Percentiles rank a stretch among this genome's conserved stretches.
phyloP scores from a whole-genome alignment of 1,140 invertebrate species.

The Microplitis mediator region DNA sequence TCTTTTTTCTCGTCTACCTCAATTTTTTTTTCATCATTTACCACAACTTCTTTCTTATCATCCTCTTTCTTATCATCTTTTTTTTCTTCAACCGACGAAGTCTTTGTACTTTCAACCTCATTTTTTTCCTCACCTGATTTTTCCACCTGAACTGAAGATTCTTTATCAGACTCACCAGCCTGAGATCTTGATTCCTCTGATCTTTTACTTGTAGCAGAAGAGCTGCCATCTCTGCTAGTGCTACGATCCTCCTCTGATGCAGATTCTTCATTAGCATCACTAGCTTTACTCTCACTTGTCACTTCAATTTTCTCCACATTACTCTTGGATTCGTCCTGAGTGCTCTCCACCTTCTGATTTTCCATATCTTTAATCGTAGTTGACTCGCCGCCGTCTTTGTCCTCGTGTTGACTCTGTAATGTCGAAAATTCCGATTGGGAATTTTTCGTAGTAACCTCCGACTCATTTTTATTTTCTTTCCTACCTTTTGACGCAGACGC shows the following conservation, averaged over 20 bases:
- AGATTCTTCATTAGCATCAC: background rate
- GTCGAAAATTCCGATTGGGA: slow-evolving; percentile 29
- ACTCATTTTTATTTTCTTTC: slow-evolving; percentile 27
- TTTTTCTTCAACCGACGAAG: background rate
- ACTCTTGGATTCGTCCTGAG: background rate
- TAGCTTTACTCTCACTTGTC: background rate
- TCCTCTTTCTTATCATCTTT: background rate
- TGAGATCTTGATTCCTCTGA: slow-evolving; percentile 38
- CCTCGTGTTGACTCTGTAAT: slow-evolving; percentile 39
- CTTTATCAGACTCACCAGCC: slow-evolving; percentile 1
- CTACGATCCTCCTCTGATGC: background rate
- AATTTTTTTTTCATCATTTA: background rate
- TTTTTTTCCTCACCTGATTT: background rate
- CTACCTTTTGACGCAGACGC: slow-evolving; percentile 26
- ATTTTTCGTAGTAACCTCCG: slow-evolving; percentile 26
- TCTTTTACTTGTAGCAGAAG: slow-evolving; percentile 35
- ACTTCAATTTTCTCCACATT: background rate
- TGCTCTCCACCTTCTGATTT: background rate
- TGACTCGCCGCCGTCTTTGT: background rate
- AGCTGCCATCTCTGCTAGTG: slow-evolving; percentile 36
- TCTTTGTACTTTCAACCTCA: background rate
- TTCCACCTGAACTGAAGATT: background rate
- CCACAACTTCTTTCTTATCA: background rate
- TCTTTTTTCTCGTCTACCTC: background rate
- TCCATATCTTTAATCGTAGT: background rate